Evolutionary conservation across 2,113 vertebrate genomes (phyloP).

Genomic region (Pelusios castaneus): DNA sequence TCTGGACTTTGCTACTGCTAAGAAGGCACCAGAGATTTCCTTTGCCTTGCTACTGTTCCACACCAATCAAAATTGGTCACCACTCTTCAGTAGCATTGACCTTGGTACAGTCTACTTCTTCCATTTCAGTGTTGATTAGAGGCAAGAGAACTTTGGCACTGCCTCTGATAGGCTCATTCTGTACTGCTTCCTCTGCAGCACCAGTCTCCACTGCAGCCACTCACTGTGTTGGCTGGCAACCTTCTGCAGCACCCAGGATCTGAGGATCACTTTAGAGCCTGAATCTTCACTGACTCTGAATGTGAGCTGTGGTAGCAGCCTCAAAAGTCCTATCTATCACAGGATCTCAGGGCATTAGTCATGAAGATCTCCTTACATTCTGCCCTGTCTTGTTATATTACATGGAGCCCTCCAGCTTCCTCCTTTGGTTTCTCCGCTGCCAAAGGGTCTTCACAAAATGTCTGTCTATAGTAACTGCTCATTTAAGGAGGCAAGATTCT

Average conservation of each 20-base stretch:
- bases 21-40: too few species aligned
- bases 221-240: too few species aligned
- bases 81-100: not conserved
- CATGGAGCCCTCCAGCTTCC: too few species aligned
- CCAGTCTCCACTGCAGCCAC: not conserved
- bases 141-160: not conserved
- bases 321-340: too few species aligned
- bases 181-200: not conserved
- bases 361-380: not conserved
- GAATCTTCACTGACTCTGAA: not conserved
- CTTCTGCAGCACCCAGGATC: not conserved
- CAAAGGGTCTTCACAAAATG: too few species aligned
- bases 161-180: not conserved
- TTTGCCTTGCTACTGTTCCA: too few species aligned
- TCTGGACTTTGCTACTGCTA: too few species aligned
- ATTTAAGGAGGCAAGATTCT: too few species aligned
- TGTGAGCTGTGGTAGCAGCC: not conserved
- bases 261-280: not conserved
- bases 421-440: too few species aligned
- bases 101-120: not conserved
- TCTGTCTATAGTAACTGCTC: too few species aligned
- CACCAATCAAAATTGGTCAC: too few species aligned
- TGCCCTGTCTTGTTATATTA: rapidly evolving
- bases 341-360: not conserved
- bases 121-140: not conserved